These are phyloP conservation scores for Bolborhynchus lineola DNA, from an alignment of 2,113 vertebrate species.

Conservation along the genomic window DNA sequence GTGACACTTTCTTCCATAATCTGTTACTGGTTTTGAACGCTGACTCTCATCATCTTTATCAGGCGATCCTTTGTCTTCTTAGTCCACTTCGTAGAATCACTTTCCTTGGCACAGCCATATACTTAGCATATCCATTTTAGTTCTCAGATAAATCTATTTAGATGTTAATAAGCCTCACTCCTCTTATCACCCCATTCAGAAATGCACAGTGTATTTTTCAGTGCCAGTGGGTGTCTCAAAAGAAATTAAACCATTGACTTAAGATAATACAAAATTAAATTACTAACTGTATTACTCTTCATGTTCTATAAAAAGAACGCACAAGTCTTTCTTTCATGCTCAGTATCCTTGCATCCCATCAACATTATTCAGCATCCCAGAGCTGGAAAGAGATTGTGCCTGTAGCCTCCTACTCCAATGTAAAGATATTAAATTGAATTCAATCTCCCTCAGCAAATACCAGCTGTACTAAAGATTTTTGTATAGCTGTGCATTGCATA, in stretches of 20 bases:
- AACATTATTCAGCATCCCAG: background rate
- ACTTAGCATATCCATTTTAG: conserved; percentile 15
- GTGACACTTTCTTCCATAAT: background rate
- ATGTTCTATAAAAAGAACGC: background rate
- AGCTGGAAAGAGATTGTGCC: background rate
- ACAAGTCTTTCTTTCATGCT: background rate
- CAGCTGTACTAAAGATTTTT: background rate
- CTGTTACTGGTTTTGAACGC: background rate
- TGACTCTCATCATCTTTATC: background rate
- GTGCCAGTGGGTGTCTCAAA: background rate
- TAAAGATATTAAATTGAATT: background rate
- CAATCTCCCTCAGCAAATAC: background rate
- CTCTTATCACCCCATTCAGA: background rate
- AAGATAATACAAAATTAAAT: background rate
- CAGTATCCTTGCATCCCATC: background rate
- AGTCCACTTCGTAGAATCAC: background rate
- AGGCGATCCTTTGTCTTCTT: conserved; percentile 11
- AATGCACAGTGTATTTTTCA: background rate
- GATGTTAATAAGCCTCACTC: conserved; percentile 1
- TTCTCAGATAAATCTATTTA: conserved; percentile 14
- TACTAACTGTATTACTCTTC: background rate
- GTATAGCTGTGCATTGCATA: background rate
- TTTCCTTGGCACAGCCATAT: background rate
- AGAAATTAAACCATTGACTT: background rate
- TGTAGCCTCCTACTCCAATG: background rate